Evolutionary conservation across 2,888 invertebrate genomes (phyloP).

Genomic region (Aelia acuminata): DNA sequence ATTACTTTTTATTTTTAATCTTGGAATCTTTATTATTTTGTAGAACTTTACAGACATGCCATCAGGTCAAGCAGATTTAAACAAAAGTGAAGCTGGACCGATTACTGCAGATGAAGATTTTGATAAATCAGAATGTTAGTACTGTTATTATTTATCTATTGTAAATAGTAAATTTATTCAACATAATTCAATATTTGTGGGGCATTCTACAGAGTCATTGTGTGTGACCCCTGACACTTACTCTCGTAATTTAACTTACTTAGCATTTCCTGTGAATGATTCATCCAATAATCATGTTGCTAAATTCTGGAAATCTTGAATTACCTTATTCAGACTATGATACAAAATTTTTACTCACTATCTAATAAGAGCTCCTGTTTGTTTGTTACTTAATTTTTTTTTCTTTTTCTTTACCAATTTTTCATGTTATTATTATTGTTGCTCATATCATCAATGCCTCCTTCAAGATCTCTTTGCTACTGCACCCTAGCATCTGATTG

Average conservation of each 20-base stretch:
- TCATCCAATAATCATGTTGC: too few relatives aligned
- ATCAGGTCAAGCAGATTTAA: conserved; percentile 55
- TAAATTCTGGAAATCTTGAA: too few relatives aligned
- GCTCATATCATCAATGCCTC: too few relatives aligned
- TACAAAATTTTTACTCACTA: too few relatives aligned
- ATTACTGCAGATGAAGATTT: conserved; percentile 59
- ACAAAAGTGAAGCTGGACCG: conserved; percentile 57
- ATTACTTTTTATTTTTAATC: not conserved
- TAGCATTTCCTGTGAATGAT: too few relatives aligned
- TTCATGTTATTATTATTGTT: too few relatives aligned
- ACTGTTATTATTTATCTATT: not conserved
- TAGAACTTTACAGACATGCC: conserved; percentile 48
- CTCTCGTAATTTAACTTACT: not conserved
- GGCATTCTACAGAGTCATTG: not conserved
- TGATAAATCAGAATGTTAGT: conserved; percentile 59
- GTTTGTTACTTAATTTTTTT: too few relatives aligned
- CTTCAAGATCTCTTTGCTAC: too few relatives aligned
- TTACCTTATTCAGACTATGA: too few relatives aligned
- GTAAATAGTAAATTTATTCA: not conserved
- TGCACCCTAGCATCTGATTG: too few relatives aligned
- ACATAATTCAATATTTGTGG: not conserved
- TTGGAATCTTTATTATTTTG: not conserved
- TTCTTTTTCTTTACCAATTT: too few relatives aligned
- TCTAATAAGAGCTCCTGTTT: too few relatives aligned
- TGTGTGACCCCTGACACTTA: not conserved